Base-by-base conservation (phyloP, 2,797 vertebrate species). In the Chaenodraco wilsoni region DNA sequence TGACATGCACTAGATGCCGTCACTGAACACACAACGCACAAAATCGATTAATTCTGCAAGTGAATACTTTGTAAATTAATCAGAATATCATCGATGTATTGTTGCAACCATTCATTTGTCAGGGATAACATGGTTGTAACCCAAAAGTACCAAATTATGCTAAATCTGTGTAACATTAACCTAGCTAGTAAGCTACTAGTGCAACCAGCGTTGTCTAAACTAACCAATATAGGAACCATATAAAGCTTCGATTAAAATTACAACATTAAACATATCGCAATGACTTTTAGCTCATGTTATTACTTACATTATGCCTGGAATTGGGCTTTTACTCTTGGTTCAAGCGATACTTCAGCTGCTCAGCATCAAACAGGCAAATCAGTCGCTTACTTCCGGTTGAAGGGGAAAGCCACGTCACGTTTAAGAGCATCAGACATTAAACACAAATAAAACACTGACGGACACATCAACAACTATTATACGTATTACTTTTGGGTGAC, bases 371-470 rank as follows among this genome's bases (percentile, higher is more conserved):
- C 46, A 31, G 37, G 49, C 33, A 50, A 19, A 23, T 10, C 33
- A 11, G 12, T 41, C 17, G 3, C 55, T 51, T 5, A 7, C 63
- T 89, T 92, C 90, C 91, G 87, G 79, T 2, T 58, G 15, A 2
- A 62, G 16, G 0, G 19, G 72, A 89, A 83, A 65, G 88, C 78
- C 90, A 91, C 89, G 90, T 93, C 89, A 92, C 82, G n/a, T 76
- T 65, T 59, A 51, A 33, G 5, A 16, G 16, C 43, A 23, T 37
- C 67, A 62, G 79, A 81, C 4, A 51, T 10, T 58, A 21, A 15
- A 37, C 19, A 6, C 0, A 19, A 17, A 41, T 41, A 15, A 58
- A 60, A 40, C 14, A 1, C 0, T 31, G 0, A 50, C 8, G 0
- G 7, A 48, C 3, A 19, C 11, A 2, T 13, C 5, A 12, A 8